These are phyloP conservation scores for Sthenelais limicola DNA, from an alignment of 2,888 invertebrate species.

Conservation along the genomic window DNA sequence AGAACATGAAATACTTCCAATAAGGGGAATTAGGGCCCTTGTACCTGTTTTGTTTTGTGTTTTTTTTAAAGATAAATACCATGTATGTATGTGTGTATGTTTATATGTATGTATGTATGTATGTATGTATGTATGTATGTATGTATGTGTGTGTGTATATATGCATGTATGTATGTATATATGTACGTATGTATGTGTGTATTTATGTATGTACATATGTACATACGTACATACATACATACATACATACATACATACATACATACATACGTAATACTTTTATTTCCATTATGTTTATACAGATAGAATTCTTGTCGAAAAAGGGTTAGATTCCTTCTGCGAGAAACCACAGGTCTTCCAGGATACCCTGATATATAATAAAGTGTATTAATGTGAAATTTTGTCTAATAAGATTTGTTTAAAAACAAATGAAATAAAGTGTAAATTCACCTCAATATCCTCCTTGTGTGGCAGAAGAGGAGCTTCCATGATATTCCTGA, in stretches of 20 bases:
- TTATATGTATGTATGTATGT: not conserved
- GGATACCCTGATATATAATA: too few relatives aligned
- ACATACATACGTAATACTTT: not conserved
- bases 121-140: not conserved
- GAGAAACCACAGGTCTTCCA: too few relatives aligned
- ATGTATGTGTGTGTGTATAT: not conserved
- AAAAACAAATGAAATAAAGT: too few relatives aligned
- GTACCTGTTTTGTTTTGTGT: not conserved
- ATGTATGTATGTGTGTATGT: not conserved
- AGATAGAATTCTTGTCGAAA: too few relatives aligned
- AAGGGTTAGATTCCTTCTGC: too few relatives aligned
- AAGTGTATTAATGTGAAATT: too few relatives aligned
- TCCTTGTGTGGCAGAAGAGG: conserved; percentile 86
- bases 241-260: conserved; percentile 7
- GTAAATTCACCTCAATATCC: conserved; percentile 81
- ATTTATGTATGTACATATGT: too few relatives aligned
- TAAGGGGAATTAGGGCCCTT: too few relatives aligned
- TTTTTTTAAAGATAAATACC: not conserved
- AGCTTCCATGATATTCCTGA: conserved; percentile 88
- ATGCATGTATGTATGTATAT: not conserved
- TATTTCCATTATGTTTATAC: too few relatives aligned
- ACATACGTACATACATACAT: conserved; percentile 7
- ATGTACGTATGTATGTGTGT: not conserved
- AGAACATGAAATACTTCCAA: too few relatives aligned
- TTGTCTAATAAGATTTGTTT: too few relatives aligned